Evolutionary conservation across 2,113 vertebrate species (phyloP), one percentile per base, ranked within the genome.

Genomic region (Balaeniceps rex): DNA sequence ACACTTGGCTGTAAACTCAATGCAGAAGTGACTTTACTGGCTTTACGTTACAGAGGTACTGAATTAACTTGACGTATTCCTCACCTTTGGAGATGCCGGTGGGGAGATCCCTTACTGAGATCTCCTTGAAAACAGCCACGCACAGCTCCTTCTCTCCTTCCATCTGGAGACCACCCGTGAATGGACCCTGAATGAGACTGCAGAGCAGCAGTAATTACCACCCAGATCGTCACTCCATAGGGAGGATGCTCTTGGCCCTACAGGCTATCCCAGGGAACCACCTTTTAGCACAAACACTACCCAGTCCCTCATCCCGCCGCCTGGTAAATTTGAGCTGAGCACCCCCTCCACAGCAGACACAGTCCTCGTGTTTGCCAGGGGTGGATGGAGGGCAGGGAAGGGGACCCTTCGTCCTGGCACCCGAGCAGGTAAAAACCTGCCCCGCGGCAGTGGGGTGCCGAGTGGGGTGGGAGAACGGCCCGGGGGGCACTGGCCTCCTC

Each of bases 171-270:
- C 19, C 23, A 36, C 15, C 29, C 4, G 3, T 22, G 44, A 57
- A 71, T 1, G 4, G 28, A 36, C 22, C n/a, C 64, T 81, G 34
- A 51, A 49, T 0, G 3, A 83, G 46, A 64, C 12, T 25, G 33
- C 68, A 34, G 23, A 46, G 44, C 19, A n/a, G 31, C 25, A 17
- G 16, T 15, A 31, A 70, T 23, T 28, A n/a, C 52, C 31, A 55
- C 19, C 19, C 4, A 3, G 19, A 9, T 5, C 0, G 4, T 19
- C 14, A 13, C 34, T 46, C 29, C 2, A 0, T 6, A 19, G 6
- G 19, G 61, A 47, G 26, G 33, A 36, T 8, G 11, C 19, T 57
- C 44, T 58, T 36, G 17, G 21, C 13, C 55, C 44, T 26, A 28
- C n/a, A 33, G 17, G 54, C 54, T 51, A 29, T 5, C 7, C 23